Percentiles rank a stretch among this genome's conserved stretches.
Conservation (phyloP, 2,113 vertebrate genomes). For the Puffinus mauretanicus region DNA sequence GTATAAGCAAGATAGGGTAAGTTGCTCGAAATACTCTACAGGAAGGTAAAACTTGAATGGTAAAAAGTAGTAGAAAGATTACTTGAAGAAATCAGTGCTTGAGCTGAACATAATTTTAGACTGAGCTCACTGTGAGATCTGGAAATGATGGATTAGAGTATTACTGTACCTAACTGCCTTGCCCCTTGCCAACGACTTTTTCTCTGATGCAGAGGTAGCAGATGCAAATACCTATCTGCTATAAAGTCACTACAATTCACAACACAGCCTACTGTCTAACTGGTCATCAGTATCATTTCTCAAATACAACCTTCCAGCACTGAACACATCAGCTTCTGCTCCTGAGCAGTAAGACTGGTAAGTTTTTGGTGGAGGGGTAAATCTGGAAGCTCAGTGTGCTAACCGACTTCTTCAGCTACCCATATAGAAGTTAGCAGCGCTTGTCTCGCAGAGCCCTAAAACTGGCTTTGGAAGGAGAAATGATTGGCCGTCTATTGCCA, state of each 20-base stretch:
- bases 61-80: neutral
- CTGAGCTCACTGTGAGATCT: neutral
- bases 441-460: neutral
- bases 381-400: neutral
- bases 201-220: neutral
- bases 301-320: neutral
- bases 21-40: neutral
- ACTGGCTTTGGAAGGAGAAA: neutral
- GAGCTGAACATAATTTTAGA: neutral
- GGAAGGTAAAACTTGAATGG: neutral
- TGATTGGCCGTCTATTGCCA: neutral
- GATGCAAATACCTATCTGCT: neutral
- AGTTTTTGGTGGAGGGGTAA: neutral
- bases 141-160: neutral
- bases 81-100: neutral
- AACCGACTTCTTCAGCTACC: neutral
- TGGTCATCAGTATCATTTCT: neutral
- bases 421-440: neutral
- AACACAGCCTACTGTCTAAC: neutral
- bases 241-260: neutral
- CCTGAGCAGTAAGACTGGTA: neutral
- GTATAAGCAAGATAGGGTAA: neutral
- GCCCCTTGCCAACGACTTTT: neutral
- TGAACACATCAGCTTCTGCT: neutral
- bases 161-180: neutral